Evolutionary conservation across 2,888 invertebrate genomes (phyloP).

Genomic region (Epirrhoe tristata): DNA sequence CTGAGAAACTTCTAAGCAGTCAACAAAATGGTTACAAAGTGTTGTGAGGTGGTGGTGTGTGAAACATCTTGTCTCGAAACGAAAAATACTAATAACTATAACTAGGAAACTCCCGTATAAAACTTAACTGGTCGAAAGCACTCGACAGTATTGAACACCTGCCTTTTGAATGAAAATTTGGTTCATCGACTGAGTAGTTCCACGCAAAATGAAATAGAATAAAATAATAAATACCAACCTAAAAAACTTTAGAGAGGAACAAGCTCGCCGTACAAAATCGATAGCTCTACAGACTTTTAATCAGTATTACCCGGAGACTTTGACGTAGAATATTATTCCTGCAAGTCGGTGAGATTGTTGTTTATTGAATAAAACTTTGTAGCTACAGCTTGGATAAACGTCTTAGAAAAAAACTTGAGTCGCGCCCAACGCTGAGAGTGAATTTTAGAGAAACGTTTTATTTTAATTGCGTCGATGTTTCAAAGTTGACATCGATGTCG

Average conservation of each 20-base stretch:
- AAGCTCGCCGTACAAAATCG: conserved; percentile 1
- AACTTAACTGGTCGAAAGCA: background rate
- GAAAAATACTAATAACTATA: conserved; percentile 2
- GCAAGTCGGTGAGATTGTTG: conserved; percentile 4
- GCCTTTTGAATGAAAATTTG: conserved; percentile 2
- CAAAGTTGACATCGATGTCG: background rate
- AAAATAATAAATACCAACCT: background rate
- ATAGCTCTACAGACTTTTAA: conserved; percentile 9
- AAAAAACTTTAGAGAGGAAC: background rate
- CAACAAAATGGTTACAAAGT: conserved; percentile 21
- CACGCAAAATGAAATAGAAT: background rate
- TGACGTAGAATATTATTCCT: conserved; percentile 9
- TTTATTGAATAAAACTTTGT: conserved; percentile 4
- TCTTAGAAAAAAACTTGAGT: conserved; percentile 3
- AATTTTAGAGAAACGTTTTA: background rate
- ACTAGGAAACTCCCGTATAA: conserved; percentile 1
- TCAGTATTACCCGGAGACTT: conserved; percentile 10
- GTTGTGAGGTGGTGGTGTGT: background rate
- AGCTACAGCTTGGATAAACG: background rate
- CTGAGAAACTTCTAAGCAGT: conserved; percentile 6
- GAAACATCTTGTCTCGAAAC: background rate
- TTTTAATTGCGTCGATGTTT: background rate
- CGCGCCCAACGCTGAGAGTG: conserved; percentile 9
- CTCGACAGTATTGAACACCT: conserved; percentile 9
- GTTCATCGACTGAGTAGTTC: background rate